Evolutionary conservation across 1,140 invertebrate genomes (phyloP), one percentile per base, ranked within the genome.

Genomic region (Venustaconcha ellipsiformis): DNA sequence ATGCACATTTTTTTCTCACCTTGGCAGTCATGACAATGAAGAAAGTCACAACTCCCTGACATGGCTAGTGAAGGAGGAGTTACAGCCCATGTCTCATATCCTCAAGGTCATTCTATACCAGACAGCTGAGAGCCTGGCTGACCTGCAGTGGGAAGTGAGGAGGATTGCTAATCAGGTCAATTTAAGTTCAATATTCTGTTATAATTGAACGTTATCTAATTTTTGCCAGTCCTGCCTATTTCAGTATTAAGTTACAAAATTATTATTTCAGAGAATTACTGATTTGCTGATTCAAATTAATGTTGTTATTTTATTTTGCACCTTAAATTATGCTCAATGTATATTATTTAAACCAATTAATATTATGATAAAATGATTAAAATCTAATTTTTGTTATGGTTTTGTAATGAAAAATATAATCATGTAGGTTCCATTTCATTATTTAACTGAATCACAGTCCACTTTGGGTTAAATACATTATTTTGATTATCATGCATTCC

Each of bases 151-250:
- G 87, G 87, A 88, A 74, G 77, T 88, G 14, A 69, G 81, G 14
- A 78, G 87, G 23, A 88, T 88, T 70, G 82, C 83, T 26, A 79
- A 85, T 67, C 87, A 88, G 83, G 87, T 86, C 74, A 77, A 67
- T 57, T 17, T 30, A 70, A 18, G 48, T 65, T 56, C 70, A 58
- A 15, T 30, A 18, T 66, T 20, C 64, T 66, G 64, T 8, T 66
- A 2, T 12, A 66, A 57, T 14, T 72, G 0, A 17, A 20, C 13
- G 8, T 48, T 62, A 11, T 30, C 26, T 71, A 58, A n/a, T 37
- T 30, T 48, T 26, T 72, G 0, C n/a, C n/a, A 37, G 26, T 18
- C 15, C 59, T n/a, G 57, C 17, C 59, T 48, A n/a, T 63, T 48
- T 63, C 62, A 64, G 30, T n/a, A n/a, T n/a, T 18, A 48, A 60